phyloP scores from a whole-genome alignment of 2,888 invertebrate species.

The Drosophila rellima region DNA sequence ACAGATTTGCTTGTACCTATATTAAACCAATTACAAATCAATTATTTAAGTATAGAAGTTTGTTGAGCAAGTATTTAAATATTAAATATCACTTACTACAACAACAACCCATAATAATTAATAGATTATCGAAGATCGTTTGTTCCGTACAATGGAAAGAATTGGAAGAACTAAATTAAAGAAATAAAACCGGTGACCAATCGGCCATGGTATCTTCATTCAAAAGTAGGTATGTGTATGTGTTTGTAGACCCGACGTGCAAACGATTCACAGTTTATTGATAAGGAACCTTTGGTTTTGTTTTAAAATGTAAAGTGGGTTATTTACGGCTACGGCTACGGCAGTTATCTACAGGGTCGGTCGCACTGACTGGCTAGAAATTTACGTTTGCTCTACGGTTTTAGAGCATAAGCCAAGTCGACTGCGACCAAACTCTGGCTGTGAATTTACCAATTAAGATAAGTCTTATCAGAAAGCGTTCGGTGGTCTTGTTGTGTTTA shows the following conservation, averaged over 20 bases:
- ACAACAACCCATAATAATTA: constrained; percentile 69
- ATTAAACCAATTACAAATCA: constrained; percentile 7
- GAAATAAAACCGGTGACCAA: constrained; percentile 76
- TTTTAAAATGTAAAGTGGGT: constrained; percentile 76
- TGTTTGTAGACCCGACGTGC: constrained; percentile 45
- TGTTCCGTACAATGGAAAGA: constrained; percentile 44
- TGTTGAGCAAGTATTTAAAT: neutral
- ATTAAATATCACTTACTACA: constrained; percentile 60
- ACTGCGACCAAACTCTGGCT: constrained; percentile 13
- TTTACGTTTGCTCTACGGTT: constrained; percentile 20
- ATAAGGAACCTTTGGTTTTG: constrained; percentile 68
- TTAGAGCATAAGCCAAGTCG: constrained; percentile 54
- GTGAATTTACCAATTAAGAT: constrained; percentile 65
- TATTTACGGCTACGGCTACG: constrained; percentile 52
- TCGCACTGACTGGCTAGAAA: constrained; percentile 22
- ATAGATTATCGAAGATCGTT: constrained; percentile 19
- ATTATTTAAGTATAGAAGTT: constrained; percentile 21
- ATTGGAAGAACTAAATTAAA: constrained; percentile 67
- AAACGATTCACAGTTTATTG: constrained; percentile 66
- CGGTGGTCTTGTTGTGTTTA: constrained; percentile 33
- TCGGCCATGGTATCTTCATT: constrained; percentile 49
- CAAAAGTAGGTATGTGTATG: constrained; percentile 19
- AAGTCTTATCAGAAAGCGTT: constrained; percentile 63
- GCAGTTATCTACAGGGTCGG: constrained; percentile 44
- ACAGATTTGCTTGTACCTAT: constrained; percentile 76